Evolutionary conservation across 2,888 invertebrate genomes (phyloP).

Genomic region (Heterodera filipjevi): DNA sequence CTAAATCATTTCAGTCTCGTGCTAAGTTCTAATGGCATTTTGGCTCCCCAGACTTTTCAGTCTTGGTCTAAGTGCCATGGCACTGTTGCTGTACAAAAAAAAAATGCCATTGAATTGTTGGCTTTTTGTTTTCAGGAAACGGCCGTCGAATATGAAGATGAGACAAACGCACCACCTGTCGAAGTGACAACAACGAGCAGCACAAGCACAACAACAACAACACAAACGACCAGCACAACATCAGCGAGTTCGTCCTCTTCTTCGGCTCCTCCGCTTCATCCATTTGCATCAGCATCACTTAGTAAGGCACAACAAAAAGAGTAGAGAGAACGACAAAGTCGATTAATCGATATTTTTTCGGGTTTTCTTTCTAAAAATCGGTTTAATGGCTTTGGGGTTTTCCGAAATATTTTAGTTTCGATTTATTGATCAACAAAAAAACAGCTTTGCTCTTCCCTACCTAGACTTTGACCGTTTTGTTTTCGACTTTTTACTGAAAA

Average conservation of each 20-base stretch:
- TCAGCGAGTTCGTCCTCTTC: neutral
- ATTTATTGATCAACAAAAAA: no score
- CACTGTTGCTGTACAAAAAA: no score
- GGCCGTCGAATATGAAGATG: conserved; percentile 2
- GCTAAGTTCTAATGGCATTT: no score
- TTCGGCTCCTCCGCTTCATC: neutral
- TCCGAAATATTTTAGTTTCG: no score
- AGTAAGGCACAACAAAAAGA: neutral
- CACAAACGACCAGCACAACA: no score
- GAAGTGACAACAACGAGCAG: neutral
- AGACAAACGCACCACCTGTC: conserved; percentile 1
- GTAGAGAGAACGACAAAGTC: neutral
- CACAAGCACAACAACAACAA: neutral
- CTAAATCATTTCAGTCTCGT: no score
- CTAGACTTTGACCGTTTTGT: no score
- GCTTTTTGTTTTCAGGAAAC: neutral
- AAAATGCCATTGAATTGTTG: neutral
- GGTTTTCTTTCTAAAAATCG: neutral
- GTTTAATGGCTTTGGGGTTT: neutral
- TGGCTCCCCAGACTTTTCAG: no score
- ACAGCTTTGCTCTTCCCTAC: no score
- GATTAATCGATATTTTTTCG: neutral
- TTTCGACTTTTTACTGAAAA: no score
- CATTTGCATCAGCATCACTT: no score
- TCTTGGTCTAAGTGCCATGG: no score